Evolutionary conservation across 2,888 invertebrate species (phyloP).

Genomic region (Synergus japonicus): DNA sequence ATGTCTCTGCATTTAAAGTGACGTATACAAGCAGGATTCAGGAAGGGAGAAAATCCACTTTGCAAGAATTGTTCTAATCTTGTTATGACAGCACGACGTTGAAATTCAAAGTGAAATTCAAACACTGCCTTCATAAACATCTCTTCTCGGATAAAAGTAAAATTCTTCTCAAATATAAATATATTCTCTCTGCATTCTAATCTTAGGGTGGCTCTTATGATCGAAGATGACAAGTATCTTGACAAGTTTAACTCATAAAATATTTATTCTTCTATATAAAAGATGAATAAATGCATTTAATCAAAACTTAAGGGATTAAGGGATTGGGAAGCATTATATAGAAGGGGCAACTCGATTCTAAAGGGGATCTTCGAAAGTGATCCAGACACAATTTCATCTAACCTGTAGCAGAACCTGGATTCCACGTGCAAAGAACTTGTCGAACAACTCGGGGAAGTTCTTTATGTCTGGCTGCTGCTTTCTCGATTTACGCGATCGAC

Average conservation of each 20-base stretch:
- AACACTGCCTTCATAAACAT: neutral
- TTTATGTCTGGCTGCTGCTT: constrained; percentile 39
- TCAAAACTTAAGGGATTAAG: neutral
- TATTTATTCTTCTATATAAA: too few relatives aligned
- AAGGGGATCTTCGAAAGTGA: constrained; percentile 14
- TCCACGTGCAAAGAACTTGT: constrained; percentile 33
- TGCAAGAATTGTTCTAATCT: constrained; percentile 35
- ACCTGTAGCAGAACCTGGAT: constrained; percentile 15
- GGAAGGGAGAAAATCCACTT: constrained; percentile 31
- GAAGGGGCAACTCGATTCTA: neutral
- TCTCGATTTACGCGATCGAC: constrained; percentile 53
- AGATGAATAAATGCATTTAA: neutral
- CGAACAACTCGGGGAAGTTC: constrained; percentile 36
- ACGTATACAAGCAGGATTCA: constrained; percentile 33
- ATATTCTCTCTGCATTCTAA: neutral
- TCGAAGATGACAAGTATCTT: too few relatives aligned
- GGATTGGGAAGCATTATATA: neutral
- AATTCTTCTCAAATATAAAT: neutral
- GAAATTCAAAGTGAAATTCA: constrained; percentile 2
- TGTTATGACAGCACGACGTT: constrained; percentile 38
- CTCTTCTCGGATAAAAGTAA: neutral
- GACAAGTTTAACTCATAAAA: too few relatives aligned
- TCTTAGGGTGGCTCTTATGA: too few relatives aligned
- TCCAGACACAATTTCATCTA: constrained; percentile 11
- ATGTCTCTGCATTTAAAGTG: constrained; percentile 32